Base-by-base conservation (phyloP, 2,797 vertebrate species). In the Sardinella longiceps region DNA sequence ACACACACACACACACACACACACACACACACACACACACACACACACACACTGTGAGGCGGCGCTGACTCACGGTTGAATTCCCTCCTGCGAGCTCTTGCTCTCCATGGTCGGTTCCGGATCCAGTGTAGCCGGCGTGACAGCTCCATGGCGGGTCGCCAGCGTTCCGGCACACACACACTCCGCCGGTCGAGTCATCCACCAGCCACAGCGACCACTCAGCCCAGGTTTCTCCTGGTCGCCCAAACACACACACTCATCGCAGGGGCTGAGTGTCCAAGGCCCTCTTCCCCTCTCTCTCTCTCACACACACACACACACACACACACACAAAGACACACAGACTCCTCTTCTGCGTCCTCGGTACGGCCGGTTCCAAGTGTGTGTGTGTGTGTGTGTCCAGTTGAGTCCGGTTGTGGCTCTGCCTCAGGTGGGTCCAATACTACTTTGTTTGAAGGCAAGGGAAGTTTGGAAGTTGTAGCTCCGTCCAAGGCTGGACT, bases 101-200 rank as follows among this genome's bases (percentile, higher is more conserved):
- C 92, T 91, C 95, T 96, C 97, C 97, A 96, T 53, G 96, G 95
- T 90, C 95, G 92, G 23, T 90, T 95, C 48, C 95, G 93, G 88
- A 98, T 91, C 97, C 98, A 98, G 89, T 93, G 96, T 83, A 98
- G 91, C 88, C 96, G 94, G 0, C 95, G 94, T 5, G 94, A 94
- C 84, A 97, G 87, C 90, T 97, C 97, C 98, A 99, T 98, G 94
- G 90, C 91, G 60, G 0, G 91, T 93, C 88, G 90, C 91, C 91
- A 82, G 86, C 82, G 10, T 7, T 43, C 2, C 43, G 2, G 1
- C 63, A 33, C 63, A 70, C 63, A 53, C 63, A 56, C 81, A 30
- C 46, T 30, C 33, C 30, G 33, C 66, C 15, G 30, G 66, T 37
- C 66, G 12, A 74, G 30, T 74, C 66, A 74, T 74, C 30, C 66